Percentiles rank a stretch among this genome's conserved stretches.
These are phyloP conservation scores for Wiebesia pumilae DNA, from an alignment of 1,140 invertebrate species.

Conservation along the genomic window DNA sequence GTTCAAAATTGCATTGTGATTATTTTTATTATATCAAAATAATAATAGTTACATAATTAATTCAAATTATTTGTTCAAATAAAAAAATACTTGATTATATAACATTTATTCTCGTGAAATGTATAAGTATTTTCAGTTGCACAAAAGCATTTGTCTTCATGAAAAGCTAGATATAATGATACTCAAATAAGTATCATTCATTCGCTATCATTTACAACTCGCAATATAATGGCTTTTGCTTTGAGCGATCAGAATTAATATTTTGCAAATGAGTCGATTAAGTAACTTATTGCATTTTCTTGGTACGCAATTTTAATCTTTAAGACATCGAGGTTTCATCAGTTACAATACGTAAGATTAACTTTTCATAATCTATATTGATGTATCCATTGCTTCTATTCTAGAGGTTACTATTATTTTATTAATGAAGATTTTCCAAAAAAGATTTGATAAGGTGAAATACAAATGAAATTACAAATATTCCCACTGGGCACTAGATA, in stretches of 20 bases:
- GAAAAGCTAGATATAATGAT: background rate
- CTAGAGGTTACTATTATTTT: background rate
- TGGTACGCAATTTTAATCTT: background rate
- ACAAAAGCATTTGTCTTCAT: conserved; percentile 26
- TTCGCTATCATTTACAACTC: background rate
- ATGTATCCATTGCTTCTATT: background rate
- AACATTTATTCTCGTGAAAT: background rate
- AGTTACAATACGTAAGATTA: background rate
- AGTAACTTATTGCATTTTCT: background rate
- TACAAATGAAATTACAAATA: background rate
- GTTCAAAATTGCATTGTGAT: background rate
- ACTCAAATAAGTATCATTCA: background rate
- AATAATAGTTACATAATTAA: background rate
- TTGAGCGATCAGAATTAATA: background rate
- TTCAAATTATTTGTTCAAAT: background rate
- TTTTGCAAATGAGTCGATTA: background rate
- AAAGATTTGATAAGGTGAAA: background rate
- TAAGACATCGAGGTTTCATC: background rate
- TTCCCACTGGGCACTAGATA: background rate
- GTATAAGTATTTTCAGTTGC: background rate
- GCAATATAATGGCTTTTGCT: background rate
- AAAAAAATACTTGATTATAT: background rate
- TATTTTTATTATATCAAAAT: background rate
- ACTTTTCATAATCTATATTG: background rate
- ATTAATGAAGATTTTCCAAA: background rate